Conservation (phyloP, 2,797 vertebrate genomes). For the Melanogrammus aeglefinus region DNA sequence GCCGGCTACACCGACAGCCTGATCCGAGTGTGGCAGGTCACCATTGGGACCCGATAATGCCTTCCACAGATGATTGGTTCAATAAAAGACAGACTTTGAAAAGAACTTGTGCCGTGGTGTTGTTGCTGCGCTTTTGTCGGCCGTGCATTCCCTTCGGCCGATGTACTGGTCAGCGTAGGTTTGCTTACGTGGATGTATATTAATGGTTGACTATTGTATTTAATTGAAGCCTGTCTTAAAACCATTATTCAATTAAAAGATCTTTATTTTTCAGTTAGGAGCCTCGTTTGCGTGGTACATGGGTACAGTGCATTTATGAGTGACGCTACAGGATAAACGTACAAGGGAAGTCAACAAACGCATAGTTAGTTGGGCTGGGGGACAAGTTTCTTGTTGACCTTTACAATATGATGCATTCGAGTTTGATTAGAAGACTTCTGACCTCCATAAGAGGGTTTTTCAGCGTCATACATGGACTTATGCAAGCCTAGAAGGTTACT, state of each 20-base stretch:
- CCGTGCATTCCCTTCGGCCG: background rate
- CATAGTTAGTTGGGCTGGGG: no score
- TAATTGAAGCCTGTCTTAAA: background rate
- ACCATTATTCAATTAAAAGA: background rate
- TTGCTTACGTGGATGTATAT: background rate
- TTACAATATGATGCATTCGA: no score
- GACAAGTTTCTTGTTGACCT: no score
- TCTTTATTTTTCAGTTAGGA: background rate
- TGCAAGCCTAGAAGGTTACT: no score
- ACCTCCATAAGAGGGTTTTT: no score
- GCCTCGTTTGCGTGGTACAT: background rate
- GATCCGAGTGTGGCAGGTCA: slow-evolving; percentile 97
- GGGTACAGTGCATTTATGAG: background rate
- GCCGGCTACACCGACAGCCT: slow-evolving; percentile 97
- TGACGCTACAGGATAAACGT: no score
- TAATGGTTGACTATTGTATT: background rate
- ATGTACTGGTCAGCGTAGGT: background rate
- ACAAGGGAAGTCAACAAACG: no score
- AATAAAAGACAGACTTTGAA: slow-evolving; percentile 74
- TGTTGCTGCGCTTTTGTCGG: slow-evolving; percentile 13
- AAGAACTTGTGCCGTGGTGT: slow-evolving; percentile 34
- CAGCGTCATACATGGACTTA: no score
- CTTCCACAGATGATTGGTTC: slow-evolving; percentile 59
- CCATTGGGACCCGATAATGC: slow-evolving; percentile 88
- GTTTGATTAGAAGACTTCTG: no score